Evolutionary conservation across 2,113 vertebrate species (phyloP), one percentile per base, ranked within the genome.

Genomic region (Albula goreensis): DNA sequence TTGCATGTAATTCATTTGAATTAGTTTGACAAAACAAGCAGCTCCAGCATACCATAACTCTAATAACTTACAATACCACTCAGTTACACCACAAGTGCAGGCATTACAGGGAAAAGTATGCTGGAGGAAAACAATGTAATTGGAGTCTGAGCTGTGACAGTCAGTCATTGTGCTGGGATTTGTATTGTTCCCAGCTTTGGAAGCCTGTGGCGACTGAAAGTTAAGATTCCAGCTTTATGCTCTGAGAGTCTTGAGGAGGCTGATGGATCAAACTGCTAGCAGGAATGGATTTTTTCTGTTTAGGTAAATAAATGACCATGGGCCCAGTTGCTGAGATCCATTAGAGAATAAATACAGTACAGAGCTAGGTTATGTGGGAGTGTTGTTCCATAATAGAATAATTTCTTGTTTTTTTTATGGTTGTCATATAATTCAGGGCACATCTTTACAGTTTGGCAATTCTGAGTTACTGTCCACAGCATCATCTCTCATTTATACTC

Each of bases 101-200:
- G 74, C 74, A 15, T 63, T 56, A 56, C 12, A 12, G 53, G 12
- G 53, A 7, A 56, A 56, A 56, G 53, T 56, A 12, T 12, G 53
- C 12, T 12, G 7, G 53, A 56, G 53, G 7, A 7, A 56, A 12
- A 56, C 3, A n/a, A 12, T 70, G 0, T 41, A 41, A 41, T 41
- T 41, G 31, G 31, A 41, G 5, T 19, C 84, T 63, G n/a, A 0
- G 86, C 84, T 0, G 91, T 91, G 89, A 93, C 91, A 93, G 84
- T 2, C 88, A 78, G 88, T 90, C 93, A 91, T 93, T 94, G 93
- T 93, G 70, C 63, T 80, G 50, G 50, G 66, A 50, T 82, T 88
- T 82, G 89, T 50, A 0, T 19, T 31, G 3, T 74, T 70, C 66
- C 66, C 5, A 0, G 5, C 22, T 17, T 12, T 70, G 66, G 13